These are phyloP conservation scores for Lasius platythorax DNA, from an alignment of 2,888 invertebrate genomes.

Conservation along the genomic window DNA sequence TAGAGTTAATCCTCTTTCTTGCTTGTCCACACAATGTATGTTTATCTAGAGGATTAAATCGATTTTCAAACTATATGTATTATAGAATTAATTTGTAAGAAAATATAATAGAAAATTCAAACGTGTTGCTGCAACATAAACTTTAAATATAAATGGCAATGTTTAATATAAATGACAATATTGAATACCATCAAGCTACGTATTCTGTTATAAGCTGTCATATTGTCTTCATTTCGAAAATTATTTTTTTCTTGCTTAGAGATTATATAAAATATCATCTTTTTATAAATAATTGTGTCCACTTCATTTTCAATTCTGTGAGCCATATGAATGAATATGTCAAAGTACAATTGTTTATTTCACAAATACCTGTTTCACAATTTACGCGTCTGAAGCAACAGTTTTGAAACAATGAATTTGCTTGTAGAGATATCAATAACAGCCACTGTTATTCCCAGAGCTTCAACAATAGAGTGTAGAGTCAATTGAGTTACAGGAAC, in stretches of 20 bases:
- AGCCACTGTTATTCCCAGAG: slow-evolving; percentile 3
- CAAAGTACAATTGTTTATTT: background rate
- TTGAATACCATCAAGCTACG: background rate
- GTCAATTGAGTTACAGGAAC: slow-evolving; percentile 31
- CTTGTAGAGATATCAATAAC: background rate
- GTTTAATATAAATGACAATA: background rate
- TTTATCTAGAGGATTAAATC: slow-evolving; percentile 3
- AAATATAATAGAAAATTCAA: background rate
- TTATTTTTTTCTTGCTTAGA: background rate
- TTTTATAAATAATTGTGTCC: background rate
- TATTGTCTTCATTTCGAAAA: background rate
- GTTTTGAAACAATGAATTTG: background rate
- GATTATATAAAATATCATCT: background rate
- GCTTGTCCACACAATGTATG: background rate
- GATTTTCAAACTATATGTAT: background rate
- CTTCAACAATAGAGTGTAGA: background rate
- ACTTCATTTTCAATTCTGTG: background rate
- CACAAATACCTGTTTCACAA: background rate
- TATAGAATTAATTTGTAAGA: background rate
- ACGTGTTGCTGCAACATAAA: background rate
- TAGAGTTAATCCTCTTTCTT: slow-evolving; percentile 20
- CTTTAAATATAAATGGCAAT: background rate
- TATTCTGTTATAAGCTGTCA: background rate
- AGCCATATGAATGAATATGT: background rate
- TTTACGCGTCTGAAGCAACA: background rate